Base-by-base conservation (phyloP, 2,888 invertebrate species). In the Branchipolynoe longqiensis region DNA sequence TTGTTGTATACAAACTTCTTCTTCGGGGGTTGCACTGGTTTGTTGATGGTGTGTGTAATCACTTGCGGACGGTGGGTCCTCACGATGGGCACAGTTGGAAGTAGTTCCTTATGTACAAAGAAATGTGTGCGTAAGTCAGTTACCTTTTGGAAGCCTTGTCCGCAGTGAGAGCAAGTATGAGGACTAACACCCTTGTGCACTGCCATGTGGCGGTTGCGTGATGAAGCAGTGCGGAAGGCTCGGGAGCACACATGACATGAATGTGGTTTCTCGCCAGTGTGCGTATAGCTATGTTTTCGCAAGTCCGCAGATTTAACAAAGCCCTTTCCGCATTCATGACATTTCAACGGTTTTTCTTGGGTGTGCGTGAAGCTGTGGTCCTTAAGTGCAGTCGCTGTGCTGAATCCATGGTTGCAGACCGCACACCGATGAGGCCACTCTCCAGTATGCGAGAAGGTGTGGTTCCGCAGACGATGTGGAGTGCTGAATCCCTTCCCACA, bases 181-280 rank as follows among this genome's bases (percentile, higher is more conserved):
- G 62, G 62, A 62, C 62, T 62, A 1, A 31, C 62, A 3, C 25
- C 25, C 31, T 62, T 62, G 14, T 62, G 62, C 2, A 31, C 12
- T 3, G 62, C 28, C 62, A 62, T 31, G 31, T 62, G 62, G 1
- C 62, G 1, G 28, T 62, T 62, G 14, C 62, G 62, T 1, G 62
- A 25, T 28, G 62, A 62, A 14, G 62, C 28, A 4, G 62, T 62
- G 18, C 62, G 6, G 62, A 62, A 62, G 1, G 28, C 62, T 1
- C 25, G 31, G 62, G 25, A 31, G 31, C 62, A 62, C 3, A 62
- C 62, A 14, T 12, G 28, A 62, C 62, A 62, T 62, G 25, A 31
- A 25, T 62, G 62, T 62, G 62, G 62, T 25, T 62, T 62, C 25
- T 62, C 62, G 2, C 62, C 62, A 3, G 62, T 62, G 62, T 62